Percentiles rank a stretch among this genome's conserved stretches.
phyloP scores from a whole-genome alignment of 2,888 invertebrate genomes.

The Automeris io region DNA sequence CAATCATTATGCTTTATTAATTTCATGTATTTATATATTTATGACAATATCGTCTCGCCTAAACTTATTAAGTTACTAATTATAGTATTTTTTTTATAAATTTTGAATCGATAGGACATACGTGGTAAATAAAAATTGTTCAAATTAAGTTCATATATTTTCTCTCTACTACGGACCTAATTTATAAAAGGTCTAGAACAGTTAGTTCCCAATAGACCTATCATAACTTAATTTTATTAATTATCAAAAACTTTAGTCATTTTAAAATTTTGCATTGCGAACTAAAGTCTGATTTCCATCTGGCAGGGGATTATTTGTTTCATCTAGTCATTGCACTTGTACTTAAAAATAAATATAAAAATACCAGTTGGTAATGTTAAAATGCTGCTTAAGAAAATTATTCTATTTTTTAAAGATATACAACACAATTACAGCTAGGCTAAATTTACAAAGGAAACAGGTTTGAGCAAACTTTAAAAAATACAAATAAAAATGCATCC shows the following conservation, averaged over 20 bases:
- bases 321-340: background rate
- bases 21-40: conserved; percentile 79
- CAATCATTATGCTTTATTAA: conserved; percentile 79
- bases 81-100: conserved; percentile 72
- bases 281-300: conserved; percentile 45
- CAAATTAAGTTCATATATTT: conserved; percentile 53
- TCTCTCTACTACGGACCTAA: conserved; percentile 55
- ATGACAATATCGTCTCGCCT: conserved; percentile 79
- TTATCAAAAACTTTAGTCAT: conserved; percentile 38
- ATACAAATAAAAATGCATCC: conserved; percentile 24
- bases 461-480: conserved; percentile 64
- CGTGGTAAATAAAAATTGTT: conserved; percentile 68
- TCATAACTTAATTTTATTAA: conserved; percentile 54
- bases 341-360: background rate
- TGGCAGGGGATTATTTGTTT: conserved; percentile 50
- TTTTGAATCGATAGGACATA: conserved; percentile 76
- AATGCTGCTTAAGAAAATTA: background rate
- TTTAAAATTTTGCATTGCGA: conserved; percentile 49
- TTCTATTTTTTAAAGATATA: conserved; percentile 3
- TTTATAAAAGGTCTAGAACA: conserved; percentile 50
- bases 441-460: conserved; percentile 21
- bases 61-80: conserved; percentile 76
- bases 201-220: conserved; percentile 49
- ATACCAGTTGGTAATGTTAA: background rate
- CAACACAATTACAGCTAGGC: conserved; percentile 4